Evolutionary conservation across 2,797 vertebrate genomes (phyloP).

Genomic region (Acanthopagrus latus): DNA sequence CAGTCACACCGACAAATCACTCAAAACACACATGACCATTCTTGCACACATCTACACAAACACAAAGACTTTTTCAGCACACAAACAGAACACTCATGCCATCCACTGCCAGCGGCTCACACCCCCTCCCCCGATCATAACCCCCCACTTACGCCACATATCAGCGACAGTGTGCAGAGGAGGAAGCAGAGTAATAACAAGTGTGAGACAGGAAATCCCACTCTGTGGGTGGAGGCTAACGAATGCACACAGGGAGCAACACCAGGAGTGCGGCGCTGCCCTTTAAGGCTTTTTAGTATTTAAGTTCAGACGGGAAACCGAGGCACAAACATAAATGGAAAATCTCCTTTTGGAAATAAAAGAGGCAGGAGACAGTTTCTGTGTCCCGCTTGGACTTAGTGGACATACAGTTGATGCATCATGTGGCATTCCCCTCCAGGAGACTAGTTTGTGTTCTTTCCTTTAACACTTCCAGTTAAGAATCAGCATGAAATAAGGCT

Average conservation of each 20-base stretch:
- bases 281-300: conserved; percentile 30
- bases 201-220: conserved; percentile 77
- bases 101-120: neutral
- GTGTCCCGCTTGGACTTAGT: neutral
- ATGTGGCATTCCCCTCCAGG: neutral
- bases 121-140: conserved; percentile 11
- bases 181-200: conserved; percentile 66
- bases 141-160: conserved; percentile 22
- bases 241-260: conserved; percentile 44
- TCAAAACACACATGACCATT: neutral
- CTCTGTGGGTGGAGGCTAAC: conserved; percentile 65
- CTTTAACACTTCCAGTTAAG: conserved; percentile 4
- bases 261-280: conserved; percentile 6
- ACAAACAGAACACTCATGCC: neutral
- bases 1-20: conserved; percentile 4
- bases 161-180: conserved; percentile 53
- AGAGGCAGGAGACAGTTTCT: neutral
- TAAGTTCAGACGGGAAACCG: conserved; percentile 35
- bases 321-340: conserved; percentile 15
- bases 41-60: conserved; percentile 5
- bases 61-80: neutral
- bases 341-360: neutral
- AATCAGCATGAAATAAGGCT: conserved; percentile 26
- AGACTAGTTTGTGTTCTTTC: conserved; percentile 2
- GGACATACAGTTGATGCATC: neutral